A percentile compares a stretch with the other conserved stretches of the same genome.
phyloP scores from a whole-genome alignment of 2,888 invertebrate genomes.

The Cyaniris semiargus region DNA sequence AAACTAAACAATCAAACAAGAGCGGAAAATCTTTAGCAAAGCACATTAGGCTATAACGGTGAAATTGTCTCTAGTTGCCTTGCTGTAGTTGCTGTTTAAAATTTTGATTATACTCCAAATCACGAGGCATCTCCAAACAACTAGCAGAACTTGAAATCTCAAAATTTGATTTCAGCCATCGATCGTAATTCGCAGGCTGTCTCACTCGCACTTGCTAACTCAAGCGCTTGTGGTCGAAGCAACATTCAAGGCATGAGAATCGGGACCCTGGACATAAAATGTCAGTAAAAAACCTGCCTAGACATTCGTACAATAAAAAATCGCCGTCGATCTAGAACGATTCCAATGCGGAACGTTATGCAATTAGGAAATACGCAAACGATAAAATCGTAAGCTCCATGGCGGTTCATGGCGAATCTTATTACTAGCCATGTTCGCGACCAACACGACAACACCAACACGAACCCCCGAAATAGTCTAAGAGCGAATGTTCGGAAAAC shows the following conservation, averaged over 20 bases:
- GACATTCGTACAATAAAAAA: neutral
- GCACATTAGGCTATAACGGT: neutral
- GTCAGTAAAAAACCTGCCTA: neutral
- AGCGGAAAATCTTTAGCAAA: neutral
- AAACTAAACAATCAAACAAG: slow-evolving; percentile 15
- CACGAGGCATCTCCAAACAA: no score
- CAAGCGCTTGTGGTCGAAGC: neutral
- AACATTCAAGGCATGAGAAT: neutral
- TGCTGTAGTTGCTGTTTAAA: neutral
- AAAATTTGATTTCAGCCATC: neutral
- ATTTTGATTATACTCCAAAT: neutral
- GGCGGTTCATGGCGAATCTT: slow-evolving; percentile 8
- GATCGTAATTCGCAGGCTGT: neutral
- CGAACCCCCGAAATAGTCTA: neutral
- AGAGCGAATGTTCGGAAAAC: no score
- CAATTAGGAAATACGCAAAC: slow-evolving; percentile 18
- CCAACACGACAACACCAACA: neutral
- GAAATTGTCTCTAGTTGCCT: neutral
- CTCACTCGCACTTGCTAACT: no score
- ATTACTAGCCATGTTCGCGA: slow-evolving; percentile 3
- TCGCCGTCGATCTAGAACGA: neutral
- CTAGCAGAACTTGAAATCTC: neutral
- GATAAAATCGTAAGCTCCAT: slow-evolving; percentile 7
- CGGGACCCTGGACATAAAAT: neutral
- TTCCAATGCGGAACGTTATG: slow-evolving; percentile 1